Conservation (phyloP, 2,888 invertebrate genomes). For the Nasonovia ribisnigri region DNA sequence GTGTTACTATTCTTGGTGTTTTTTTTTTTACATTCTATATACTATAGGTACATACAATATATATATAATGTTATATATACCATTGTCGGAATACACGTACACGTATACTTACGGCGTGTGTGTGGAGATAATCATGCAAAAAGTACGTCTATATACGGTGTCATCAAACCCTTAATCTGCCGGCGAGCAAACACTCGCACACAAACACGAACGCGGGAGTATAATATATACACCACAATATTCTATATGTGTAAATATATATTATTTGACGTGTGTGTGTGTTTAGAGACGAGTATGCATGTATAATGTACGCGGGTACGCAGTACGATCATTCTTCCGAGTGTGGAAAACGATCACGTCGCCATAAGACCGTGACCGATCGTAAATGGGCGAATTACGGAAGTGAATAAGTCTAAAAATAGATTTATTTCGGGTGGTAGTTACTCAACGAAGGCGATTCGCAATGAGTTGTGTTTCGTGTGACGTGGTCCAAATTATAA, state of each 20-base stretch:
- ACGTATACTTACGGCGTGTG: neutral
- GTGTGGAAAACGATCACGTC: constrained; percentile 42
- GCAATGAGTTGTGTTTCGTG: neutral
- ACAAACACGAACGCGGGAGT: neutral
- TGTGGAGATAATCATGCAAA: constrained; percentile 57
- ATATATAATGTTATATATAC: constrained; percentile 14
- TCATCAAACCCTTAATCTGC: constrained; percentile 59
- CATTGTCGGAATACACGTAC: constrained; percentile 56
- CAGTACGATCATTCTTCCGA: neutral
- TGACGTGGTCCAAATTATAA: neutral
- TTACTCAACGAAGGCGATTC: constrained; percentile 1
- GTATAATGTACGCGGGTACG: neutral
- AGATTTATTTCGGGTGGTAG: neutral
- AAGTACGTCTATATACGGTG: constrained; percentile 43
- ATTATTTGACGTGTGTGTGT: constrained; percentile 2
- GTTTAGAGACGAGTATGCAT: neutral
- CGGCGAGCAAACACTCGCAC: neutral
- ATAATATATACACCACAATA: no score
- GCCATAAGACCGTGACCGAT: constrained; percentile 52
- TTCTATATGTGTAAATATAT: no score
- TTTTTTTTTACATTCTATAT: constrained; percentile 24
- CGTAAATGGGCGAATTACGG: constrained; percentile 51
- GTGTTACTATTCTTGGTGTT: constrained; percentile 56
- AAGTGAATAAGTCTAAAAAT: constrained; percentile 35
- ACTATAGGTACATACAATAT: neutral